Evolutionary conservation across 2,113 vertebrate genomes (phyloP).

Genomic region (Poecile atricapillus): DNA sequence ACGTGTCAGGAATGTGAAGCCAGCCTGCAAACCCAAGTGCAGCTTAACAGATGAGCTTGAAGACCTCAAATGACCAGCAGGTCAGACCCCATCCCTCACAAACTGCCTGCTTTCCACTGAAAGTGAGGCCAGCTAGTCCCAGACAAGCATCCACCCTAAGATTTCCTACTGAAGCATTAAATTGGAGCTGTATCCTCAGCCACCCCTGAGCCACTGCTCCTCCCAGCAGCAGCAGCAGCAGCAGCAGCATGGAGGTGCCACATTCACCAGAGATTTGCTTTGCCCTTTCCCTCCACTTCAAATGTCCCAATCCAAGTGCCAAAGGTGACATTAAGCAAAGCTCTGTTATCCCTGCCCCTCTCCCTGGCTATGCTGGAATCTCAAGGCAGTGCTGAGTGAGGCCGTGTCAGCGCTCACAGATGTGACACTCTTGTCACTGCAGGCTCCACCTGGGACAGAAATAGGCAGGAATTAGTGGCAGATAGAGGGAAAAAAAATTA

Average conservation of each 20-base stretch:
- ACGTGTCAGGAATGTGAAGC: background rate
- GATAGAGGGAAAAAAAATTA: background rate
- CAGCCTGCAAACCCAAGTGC: background rate
- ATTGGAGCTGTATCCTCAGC: background rate
- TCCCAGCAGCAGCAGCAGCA: background rate
- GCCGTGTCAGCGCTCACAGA: background rate
- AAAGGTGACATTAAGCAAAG: background rate
- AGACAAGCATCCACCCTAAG: background rate
- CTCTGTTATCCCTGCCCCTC: background rate
- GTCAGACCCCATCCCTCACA: background rate
- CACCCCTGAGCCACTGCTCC: background rate
- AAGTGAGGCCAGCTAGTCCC: background rate
- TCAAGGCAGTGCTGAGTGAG: rapidly evolving
- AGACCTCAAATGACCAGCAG: background rate
- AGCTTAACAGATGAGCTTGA: background rate
- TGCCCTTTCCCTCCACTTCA: background rate
- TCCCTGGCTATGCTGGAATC: background rate
- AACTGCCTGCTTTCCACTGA: background rate
- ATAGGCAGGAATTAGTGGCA: constrained; percentile 30
- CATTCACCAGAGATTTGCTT: background rate
- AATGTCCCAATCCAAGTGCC: rapidly evolving
- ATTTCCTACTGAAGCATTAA: background rate
- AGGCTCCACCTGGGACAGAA: constrained; percentile 55
- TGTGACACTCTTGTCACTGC: background rate
- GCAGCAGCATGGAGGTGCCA: rapidly evolving